These are phyloP conservation scores for Peromyscus californicus DNA, from an alignment of 2,113 vertebrate species.

Conservation along the genomic window DNA sequence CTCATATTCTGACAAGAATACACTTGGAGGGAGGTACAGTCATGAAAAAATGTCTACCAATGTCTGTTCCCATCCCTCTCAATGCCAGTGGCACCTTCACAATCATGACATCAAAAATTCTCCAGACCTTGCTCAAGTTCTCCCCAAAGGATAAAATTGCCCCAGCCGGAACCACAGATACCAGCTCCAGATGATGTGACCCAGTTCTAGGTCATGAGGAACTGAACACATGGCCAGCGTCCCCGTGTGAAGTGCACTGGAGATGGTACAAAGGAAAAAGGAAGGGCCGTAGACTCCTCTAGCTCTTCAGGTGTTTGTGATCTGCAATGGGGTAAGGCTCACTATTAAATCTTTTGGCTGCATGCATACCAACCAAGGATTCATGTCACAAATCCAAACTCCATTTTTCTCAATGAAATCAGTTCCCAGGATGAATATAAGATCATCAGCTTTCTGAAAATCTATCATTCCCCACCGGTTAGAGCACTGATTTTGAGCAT, in stretches of 20 bases:
- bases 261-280: too few relatives aligned
- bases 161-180: background rate
- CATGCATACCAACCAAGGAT: background rate
- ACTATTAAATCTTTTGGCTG: background rate
- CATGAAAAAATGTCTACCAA: background rate
- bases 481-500: background rate
- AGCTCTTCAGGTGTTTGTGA: background rate
- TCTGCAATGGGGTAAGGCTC: background rate
- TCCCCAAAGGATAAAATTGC: background rate
- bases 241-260: background rate
- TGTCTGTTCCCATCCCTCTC: too few relatives aligned
- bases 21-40: background rate
- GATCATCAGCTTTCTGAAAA: background rate
- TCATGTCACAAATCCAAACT: background rate
- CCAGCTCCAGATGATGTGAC: background rate
- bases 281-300: background rate
- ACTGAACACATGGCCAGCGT: background rate
- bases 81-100: background rate
- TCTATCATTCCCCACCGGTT: background rate
- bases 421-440: background rate
- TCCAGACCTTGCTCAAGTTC: background rate
- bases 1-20: background rate
- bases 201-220: background rate
- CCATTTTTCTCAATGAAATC: conserved; percentile 1
- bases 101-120: background rate